phyloP scores from a whole-genome alignment of 2,113 vertebrate genomes.

The Alouatta palliata region DNA sequence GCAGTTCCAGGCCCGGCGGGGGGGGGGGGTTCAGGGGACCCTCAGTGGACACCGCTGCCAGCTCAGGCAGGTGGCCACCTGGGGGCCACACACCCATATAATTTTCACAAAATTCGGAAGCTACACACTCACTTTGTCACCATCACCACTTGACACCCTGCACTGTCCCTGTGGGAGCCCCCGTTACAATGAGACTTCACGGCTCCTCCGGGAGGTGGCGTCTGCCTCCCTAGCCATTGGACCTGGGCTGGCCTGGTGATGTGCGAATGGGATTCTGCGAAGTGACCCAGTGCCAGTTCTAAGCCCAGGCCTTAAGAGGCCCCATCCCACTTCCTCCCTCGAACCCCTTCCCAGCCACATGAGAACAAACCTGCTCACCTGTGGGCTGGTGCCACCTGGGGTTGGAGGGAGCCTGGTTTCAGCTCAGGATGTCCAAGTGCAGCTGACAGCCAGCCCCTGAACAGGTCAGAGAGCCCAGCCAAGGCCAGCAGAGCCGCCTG shows the following conservation, averaged over 20 bases:
- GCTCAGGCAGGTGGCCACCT: neutral
- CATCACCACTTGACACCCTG: neutral
- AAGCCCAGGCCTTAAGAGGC: neutral
- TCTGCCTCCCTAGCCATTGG: neutral
- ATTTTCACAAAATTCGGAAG: neutral
- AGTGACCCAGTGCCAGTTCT: fast-evolving
- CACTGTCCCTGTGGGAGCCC: neutral
- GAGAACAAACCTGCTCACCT: neutral
- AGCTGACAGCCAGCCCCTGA: fast-evolving
- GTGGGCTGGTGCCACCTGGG: fast-evolving
- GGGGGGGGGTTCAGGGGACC: neutral
- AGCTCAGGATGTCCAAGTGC: fast-evolving
- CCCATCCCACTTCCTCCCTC: fast-evolving
- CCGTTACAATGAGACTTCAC: fast-evolving
- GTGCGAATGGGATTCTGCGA: neutral
- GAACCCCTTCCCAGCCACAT: neutral
- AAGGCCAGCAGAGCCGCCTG: neutral
- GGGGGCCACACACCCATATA: neutral
- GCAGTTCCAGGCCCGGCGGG: fast-evolving
- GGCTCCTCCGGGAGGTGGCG: neutral
- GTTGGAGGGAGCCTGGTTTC: neutral
- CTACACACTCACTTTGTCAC: neutral
- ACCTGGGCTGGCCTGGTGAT: neutral
- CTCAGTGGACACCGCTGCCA: fast-evolving
- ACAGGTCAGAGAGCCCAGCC: neutral